Percentiles rank a stretch among this genome's conserved stretches.
Evolutionary conservation across 1,140 invertebrate genomes (phyloP).

Genomic region (Halyomorpha halys): DNA sequence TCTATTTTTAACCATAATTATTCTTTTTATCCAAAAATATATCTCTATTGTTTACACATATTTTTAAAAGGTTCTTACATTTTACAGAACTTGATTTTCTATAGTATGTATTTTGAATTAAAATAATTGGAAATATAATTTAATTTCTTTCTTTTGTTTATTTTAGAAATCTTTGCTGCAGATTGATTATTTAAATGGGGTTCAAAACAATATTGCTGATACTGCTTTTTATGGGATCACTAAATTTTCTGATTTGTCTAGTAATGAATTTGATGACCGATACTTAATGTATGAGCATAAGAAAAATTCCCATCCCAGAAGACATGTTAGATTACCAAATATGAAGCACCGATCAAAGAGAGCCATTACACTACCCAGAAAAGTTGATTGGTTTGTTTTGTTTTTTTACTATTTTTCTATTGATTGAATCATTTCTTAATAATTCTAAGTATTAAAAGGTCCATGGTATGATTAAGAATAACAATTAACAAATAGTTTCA

Average conservation of each 20-base stretch:
- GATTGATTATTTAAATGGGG: conserved; percentile 50
- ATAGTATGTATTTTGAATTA: too few species aligned
- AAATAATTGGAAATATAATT: too few species aligned
- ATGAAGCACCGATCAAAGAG: conserved; percentile 20
- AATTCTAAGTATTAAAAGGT: too few species aligned
- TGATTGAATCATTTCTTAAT: not conserved
- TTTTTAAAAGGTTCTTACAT: too few species aligned
- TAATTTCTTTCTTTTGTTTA: conserved; percentile 12
- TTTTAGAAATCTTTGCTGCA: conserved; percentile 47
- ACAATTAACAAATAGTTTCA: too few species aligned
- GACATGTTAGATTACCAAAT: conserved; percentile 29
- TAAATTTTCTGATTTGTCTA: conserved; percentile 60
- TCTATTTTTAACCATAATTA: too few species aligned
- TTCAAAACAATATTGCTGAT: conserved; percentile 39
- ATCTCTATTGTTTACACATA: too few species aligned
- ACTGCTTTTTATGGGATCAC: conserved; percentile 61
- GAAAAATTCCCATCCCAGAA: conserved; percentile 32
- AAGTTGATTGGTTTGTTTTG: conserved; percentile 33
- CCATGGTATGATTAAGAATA: too few species aligned
- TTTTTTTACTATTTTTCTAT: not conserved
- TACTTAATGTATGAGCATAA: conserved; percentile 37
- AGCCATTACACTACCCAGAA: conserved; percentile 28
- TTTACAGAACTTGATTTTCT: too few species aligned
- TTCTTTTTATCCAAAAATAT: too few species aligned
- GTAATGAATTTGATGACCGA: conserved; percentile 51